These are phyloP conservation scores for Ctenopoma kingsleyae DNA, from an alignment of 2,797 vertebrate genomes.

Conservation along the genomic window DNA sequence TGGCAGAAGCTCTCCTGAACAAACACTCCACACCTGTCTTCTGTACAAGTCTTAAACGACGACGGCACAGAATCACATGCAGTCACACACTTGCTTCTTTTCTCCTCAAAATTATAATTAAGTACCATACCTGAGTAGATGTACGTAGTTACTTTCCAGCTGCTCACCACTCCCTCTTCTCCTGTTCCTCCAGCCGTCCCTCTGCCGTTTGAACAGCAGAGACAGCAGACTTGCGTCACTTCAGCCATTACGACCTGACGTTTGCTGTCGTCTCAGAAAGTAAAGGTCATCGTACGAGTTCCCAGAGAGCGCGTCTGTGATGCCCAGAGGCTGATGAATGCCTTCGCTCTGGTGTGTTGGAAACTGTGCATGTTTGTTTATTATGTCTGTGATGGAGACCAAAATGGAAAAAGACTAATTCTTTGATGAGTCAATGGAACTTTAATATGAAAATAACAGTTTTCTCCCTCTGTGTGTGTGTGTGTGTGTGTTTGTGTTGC, in stretches of 20 bases:
- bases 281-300: conserved; percentile 47
- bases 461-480: conserved; percentile 14
- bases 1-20: conserved; percentile 48
- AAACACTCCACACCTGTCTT: conserved; percentile 64
- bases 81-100: conserved; percentile 14
- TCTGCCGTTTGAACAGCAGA: conserved; percentile 46
- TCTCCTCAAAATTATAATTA: neutral
- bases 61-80: conserved; percentile 24
- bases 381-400: conserved; percentile 55
- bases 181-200: conserved; percentile 5
- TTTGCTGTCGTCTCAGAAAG: conserved; percentile 46
- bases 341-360: conserved; percentile 52
- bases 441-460: conserved; percentile 42
- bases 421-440: conserved; percentile 67
- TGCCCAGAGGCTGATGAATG: conserved; percentile 42
- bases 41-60: no score
- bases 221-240: conserved; percentile 60
- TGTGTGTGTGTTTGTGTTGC: conserved; percentile 20
- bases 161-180: conserved; percentile 29
- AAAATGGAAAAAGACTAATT: conserved; percentile 55
- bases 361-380: conserved; percentile 61
- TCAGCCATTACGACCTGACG: conserved; percentile 49
- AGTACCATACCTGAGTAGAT: neutral
- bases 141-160: conserved; percentile 41
- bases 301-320: conserved; percentile 14